Base-by-base conservation (phyloP, 2,113 vertebrate genomes). In the Plectropomus leopardus region DNA sequence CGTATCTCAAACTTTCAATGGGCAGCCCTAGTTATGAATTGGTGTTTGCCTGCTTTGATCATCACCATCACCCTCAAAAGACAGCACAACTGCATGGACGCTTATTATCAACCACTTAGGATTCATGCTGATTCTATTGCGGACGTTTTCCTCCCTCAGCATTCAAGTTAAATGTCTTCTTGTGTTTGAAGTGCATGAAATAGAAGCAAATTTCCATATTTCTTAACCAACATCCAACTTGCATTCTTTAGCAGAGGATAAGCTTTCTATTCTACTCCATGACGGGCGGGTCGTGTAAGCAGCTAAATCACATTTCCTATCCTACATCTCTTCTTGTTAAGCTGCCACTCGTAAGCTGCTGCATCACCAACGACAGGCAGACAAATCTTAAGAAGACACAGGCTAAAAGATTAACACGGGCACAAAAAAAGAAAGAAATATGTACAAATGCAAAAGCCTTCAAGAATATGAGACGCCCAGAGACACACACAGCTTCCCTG, bases 221-320 rank as follows among this genome's bases (percentile, higher is more conserved):
- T 42, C 14, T 3, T 40, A 5, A 66, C 40, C 65, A 21, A 48
- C 14, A 51, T 69, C 30, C 50, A 54, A 55, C 50, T 44, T 36
- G 14, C 34, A 47, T 34, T 80, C 4, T 65, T 50, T 74, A 66
- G 10, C 5, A 1, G 51, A 65, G 26, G 76, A 83, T 72, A 66
- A 75, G 64, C 44, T 34, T 36, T 4, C 30, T 23, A 23, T 73
- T 80, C 21, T 32, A 3, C 58, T 69, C 17, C 36, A 17, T 36
- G 32, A 26, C 59, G 40, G n/a, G 66, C 58, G 72, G 30, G 13
- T 42, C 40, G 11, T 23, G n/a, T 44, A 21, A 73, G 57, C 57
- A 64, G 76, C 34, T 42, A n/a, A 67, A 83, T 66, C 75, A 32
- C 51, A 44, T 75, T 68, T 77, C 40, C 68, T 58, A 51, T 55